A percentile compares a stretch with the other conserved stretches of the same genome.
Conservation (phyloP, 30 jellyfish, hydroid and myxozoan species). For the Rhopilema esculentum region DNA sequence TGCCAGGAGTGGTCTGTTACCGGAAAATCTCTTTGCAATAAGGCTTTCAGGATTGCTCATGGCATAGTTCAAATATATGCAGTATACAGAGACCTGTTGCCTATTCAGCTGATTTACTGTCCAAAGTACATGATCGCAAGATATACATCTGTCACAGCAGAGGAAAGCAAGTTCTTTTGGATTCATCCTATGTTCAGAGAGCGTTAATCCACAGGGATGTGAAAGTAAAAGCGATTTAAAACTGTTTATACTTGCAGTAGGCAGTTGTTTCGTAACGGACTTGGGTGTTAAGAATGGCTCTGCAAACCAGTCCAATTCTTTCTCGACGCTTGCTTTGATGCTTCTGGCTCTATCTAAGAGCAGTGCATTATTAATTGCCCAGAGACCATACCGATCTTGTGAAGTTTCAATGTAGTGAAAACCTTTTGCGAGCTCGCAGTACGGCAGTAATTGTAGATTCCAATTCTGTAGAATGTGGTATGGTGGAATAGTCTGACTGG, state of each 20-base stretch:
- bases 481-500: not conserved
- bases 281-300: not conserved
- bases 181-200: not conserved
- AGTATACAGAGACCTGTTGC: not conserved
- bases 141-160: not conserved
- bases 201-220: not conserved
- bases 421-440: not conserved
- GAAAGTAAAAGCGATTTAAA: not conserved
- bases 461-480: not conserved
- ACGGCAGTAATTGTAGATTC: not conserved
- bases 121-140: not conserved
- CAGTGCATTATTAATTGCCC: not conserved
- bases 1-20: not conserved
- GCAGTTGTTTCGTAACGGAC: conserved; percentile 4
- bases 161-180: not conserved
- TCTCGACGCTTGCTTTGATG: conserved; percentile 3
- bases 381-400: not conserved
- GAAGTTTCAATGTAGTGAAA: not conserved
- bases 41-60: not conserved
- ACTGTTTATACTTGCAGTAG: not conserved
- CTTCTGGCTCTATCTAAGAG: not conserved
- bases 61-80: conserved; percentile 1
- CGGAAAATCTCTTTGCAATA: not conserved
- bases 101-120: not conserved
- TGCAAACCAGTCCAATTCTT: conserved; percentile 24